Percentiles rank a stretch among this genome's conserved stretches.
phyloP scores from a whole-genome alignment of 2,797 vertebrate species.

The Takifugu rubripes region DNA sequence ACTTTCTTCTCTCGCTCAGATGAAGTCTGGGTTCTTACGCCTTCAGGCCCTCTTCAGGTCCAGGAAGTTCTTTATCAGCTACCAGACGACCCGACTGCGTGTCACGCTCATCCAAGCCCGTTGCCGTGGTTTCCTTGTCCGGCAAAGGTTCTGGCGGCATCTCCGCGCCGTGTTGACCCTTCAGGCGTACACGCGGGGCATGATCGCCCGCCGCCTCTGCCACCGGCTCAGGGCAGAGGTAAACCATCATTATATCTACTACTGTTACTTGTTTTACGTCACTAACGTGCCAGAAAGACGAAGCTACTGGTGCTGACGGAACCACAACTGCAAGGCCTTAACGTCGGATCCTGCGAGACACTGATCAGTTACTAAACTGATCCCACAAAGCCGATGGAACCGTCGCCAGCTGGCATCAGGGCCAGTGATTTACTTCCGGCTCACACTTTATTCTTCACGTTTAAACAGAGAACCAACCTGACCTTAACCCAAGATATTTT shows the following conservation, averaged over 20 bases:
- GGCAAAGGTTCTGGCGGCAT: constrained; percentile 81
- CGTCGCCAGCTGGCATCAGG: too few species aligned
- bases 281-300: not conserved
- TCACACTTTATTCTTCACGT: too few species aligned
- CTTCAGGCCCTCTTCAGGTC: constrained; percentile 91
- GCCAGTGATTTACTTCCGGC: too few species aligned
- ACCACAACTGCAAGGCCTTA: not conserved
- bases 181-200: constrained; percentile 88
- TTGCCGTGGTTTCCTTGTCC: constrained; percentile 86
- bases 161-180: constrained; percentile 87
- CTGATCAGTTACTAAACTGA: not conserved
- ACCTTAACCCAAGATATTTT: too few species aligned
- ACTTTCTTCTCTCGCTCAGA: constrained; percentile 69
- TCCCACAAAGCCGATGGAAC: not conserved
- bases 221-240: constrained; percentile 87
- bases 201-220: constrained; percentile 90
- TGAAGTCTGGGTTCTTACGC: constrained; percentile 87
- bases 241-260: constrained; percentile 51
- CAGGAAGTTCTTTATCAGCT: constrained; percentile 81
- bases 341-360: not conserved
- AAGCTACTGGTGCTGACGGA: constrained; percentile 30
- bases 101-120: constrained; percentile 85
- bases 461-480: too few species aligned
- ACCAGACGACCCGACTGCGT: constrained; percentile 75
- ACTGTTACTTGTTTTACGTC: constrained; percentile 37